These are phyloP conservation scores for Apodemia duryi DNA, from an alignment of 2,888 invertebrate genomes.

Conservation along the genomic window DNA sequence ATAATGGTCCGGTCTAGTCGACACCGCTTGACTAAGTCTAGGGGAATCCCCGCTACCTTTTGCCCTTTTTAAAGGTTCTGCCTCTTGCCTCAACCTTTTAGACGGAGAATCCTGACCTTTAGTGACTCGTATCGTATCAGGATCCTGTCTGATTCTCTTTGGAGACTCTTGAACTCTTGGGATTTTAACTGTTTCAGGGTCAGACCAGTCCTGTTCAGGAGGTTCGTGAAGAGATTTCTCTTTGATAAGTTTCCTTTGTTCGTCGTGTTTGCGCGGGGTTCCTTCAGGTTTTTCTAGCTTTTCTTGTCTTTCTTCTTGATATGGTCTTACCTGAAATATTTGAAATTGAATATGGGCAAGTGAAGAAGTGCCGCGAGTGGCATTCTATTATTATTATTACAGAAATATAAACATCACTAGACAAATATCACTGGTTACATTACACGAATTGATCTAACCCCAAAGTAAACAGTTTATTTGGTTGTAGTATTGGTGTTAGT, in stretches of 20 bases:
- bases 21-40: slow-evolving; percentile 55
- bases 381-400: too few species aligned
- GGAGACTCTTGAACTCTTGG: slow-evolving; percentile 61
- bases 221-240: slow-evolving; percentile 37
- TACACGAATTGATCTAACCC: too few species aligned
- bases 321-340: slow-evolving; percentile 49
- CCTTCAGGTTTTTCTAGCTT: slow-evolving; percentile 39
- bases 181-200: slow-evolving; percentile 61
- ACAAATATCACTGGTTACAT: too few species aligned
- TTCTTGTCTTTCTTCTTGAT: slow-evolving; percentile 56
- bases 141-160: slow-evolving; percentile 45
- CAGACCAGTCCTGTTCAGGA: slow-evolving; percentile 53
- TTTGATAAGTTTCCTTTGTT: slow-evolving; percentile 22
- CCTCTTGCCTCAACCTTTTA: slow-evolving; percentile 65
- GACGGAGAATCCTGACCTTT: slow-evolving; percentile 67
- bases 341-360: background rate
- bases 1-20: slow-evolving; percentile 69
- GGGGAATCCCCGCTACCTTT: slow-evolving; percentile 66
- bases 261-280: slow-evolving; percentile 45
- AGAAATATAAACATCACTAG: too few species aligned
- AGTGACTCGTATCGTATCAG: slow-evolving; percentile 62
- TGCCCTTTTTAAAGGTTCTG: slow-evolving; percentile 66
- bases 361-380: too few species aligned
- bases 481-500: too few species aligned
- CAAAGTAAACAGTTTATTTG: too few species aligned